Percentiles rank a stretch among this genome's conserved stretches.
Conservation (phyloP, 2,113 vertebrate species). For the Natator depressus region DNA sequence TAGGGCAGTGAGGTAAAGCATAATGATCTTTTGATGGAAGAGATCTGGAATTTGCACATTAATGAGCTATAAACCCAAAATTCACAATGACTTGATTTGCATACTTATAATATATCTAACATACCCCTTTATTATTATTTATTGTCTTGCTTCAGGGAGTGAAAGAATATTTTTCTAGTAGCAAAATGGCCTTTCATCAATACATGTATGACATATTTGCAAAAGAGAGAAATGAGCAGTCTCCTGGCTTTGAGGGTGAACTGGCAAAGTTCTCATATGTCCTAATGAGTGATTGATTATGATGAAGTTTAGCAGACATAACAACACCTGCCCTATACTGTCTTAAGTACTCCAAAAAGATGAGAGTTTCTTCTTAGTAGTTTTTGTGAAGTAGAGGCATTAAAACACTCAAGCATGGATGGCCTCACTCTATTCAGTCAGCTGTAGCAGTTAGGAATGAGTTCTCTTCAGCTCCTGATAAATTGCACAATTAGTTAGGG, state of each 20-base stretch:
- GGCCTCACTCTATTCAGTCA: not conserved
- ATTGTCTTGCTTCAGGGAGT: not conserved
- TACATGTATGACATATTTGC: not conserved
- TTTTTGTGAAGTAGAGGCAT: not conserved
- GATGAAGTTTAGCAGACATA: not conserved
- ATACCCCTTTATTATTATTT: not conserved
- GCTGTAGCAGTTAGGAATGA: not conserved
- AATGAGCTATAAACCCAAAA: too few relatives aligned
- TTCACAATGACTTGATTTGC: not conserved
- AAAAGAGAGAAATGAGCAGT: not conserved
- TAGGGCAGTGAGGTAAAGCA: too few relatives aligned
- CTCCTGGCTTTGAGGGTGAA: not conserved
- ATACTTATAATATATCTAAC: not conserved
- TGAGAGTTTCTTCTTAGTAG: not conserved
- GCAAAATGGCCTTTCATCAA: not conserved
- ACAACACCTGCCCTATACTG: not conserved
- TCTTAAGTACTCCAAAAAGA: not conserved
- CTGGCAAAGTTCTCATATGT: not conserved
- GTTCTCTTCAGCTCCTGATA: not conserved
- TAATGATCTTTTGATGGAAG: too few relatives aligned
- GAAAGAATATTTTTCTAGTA: not conserved
- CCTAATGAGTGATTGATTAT: not conserved
- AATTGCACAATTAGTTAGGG: not conserved
- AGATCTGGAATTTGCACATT: too few relatives aligned
- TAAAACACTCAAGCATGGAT: not conserved